A percentile compares a stretch with the other conserved stretches of the same genome.
These are phyloP conservation scores for Poecilia gillii DNA, from an alignment of 2,797 vertebrate genomes.

Conservation along the genomic window DNA sequence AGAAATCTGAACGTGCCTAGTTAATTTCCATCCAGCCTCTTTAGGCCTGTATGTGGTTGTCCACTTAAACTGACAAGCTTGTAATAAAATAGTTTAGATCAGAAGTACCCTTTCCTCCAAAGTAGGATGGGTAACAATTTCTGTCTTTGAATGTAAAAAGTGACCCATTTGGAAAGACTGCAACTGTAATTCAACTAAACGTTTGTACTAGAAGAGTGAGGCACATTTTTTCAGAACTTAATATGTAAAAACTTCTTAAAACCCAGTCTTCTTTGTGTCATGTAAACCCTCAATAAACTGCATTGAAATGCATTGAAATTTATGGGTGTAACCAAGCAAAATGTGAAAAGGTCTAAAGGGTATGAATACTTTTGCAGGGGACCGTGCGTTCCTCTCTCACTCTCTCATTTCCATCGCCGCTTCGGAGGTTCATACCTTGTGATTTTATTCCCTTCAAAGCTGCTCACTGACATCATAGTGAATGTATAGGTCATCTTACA, in stretches of 20 bases:
- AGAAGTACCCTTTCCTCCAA: not conserved
- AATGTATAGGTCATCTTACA: constrained; percentile 73
- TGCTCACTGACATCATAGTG: constrained; percentile 56
- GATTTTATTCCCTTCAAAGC: constrained; percentile 39
- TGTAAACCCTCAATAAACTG: not conserved
- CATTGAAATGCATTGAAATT: not conserved
- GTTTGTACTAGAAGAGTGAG: not conserved
- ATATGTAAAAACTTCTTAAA: not conserved
- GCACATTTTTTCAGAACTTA: not conserved
- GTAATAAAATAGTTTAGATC: not conserved
- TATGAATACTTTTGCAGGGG: not conserved
- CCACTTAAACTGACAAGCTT: not conserved
- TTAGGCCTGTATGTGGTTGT: not conserved
- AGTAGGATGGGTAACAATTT: not conserved
- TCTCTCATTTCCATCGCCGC: constrained; percentile 33
- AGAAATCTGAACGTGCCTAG: not conserved
- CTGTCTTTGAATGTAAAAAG: not conserved
- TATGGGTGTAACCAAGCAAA: not conserved
- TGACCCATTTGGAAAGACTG: not conserved
- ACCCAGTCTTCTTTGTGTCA: not conserved
- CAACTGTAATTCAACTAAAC: not conserved
- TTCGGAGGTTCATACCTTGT: constrained; percentile 27
- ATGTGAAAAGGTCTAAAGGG: not conserved
- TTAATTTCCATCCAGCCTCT: not conserved
- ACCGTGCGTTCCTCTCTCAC: constrained; percentile 8